A percentile compares a stretch with the other conserved stretches of the same genome.
Conservation (phyloP, 2,113 vertebrate species). For the mouse (Mus musculus) region GRCm39 chr10:128066001-128066500, state of each 20-base stretch:
- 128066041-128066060: not conserved
- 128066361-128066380: constrained; percentile 90
- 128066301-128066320: constrained; percentile 87
- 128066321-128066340: constrained; percentile 89
- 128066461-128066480: constrained; percentile 79
- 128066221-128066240: constrained; percentile 94
- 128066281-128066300: constrained; percentile 94
- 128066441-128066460: constrained; percentile 75
- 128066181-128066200: constrained; percentile 95
- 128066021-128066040: not conserved
- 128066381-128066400: constrained; percentile 39
- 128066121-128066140: constrained; percentile 8
- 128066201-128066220: constrained; percentile 93
- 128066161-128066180: constrained; percentile 63
- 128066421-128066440: constrained; percentile 46
- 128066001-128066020: not conserved
- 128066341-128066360: constrained; percentile 95
- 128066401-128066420: constrained; percentile 45
- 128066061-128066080: not conserved
- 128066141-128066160: not conserved
- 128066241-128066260: constrained; percentile 94
- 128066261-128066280: constrained; percentile 93
- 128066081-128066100: constrained; percentile 15
- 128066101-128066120: not conserved
- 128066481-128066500: constrained; percentile 74